Conservation (phyloP, 2,113 vertebrate species). For the Cyanistes caeruleus region DNA sequence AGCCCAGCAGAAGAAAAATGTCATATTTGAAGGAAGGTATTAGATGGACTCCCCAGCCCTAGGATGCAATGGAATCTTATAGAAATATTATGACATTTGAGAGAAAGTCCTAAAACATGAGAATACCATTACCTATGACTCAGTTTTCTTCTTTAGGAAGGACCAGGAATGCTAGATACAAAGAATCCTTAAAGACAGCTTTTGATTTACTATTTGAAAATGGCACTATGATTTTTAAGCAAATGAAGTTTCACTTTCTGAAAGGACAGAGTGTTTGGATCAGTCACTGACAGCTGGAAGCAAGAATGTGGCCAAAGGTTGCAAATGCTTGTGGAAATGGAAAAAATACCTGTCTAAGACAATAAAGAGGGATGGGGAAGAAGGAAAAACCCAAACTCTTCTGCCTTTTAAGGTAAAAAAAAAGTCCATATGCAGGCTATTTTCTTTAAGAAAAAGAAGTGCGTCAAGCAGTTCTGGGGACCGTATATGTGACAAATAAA, state of each 20-base stretch:
- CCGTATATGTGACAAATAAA: neutral
- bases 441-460: neutral
- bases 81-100: neutral
- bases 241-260: constrained; percentile 21
- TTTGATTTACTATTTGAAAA: constrained; percentile 39
- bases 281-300: neutral
- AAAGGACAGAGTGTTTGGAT: constrained; percentile 15
- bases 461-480: neutral
- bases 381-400: neutral
- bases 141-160: neutral
- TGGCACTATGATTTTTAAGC: neutral
- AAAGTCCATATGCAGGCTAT: neutral
- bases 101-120: neutral
- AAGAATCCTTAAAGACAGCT: neutral
- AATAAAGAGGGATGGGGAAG: neutral
- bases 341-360: neutral
- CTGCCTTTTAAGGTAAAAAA: neutral
- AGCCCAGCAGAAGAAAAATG: neutral
- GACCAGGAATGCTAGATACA: neutral
- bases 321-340: neutral
- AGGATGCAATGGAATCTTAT: neutral
- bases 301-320: constrained; percentile 16
- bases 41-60: neutral
- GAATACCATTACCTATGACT: neutral
- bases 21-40: neutral